Evolutionary conservation across 2,797 vertebrate genomes (phyloP).

Genomic region (Liasis olivaceus): DNA sequence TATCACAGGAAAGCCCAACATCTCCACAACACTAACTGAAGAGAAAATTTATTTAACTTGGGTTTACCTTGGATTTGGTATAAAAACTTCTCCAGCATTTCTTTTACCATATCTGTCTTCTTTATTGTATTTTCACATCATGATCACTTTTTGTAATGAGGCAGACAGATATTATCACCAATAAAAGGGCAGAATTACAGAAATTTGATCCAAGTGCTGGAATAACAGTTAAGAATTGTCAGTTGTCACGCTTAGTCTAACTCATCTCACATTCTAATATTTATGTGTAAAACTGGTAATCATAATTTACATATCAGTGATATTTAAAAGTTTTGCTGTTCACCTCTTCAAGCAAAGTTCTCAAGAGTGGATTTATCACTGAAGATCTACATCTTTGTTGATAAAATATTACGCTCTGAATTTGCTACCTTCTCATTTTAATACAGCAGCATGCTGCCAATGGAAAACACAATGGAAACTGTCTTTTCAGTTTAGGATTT

Average conservation of each 20-base stretch:
- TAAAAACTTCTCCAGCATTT: not conserved
- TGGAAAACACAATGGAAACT: conserved; percentile 7
- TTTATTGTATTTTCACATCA: not conserved
- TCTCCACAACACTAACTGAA: no score
- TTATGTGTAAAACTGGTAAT: conserved; percentile 45
- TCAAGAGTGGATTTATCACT: conserved; percentile 38
- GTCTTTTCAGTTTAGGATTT: conserved; percentile 27
- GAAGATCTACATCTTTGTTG: conserved; percentile 11
- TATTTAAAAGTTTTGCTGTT: conserved; percentile 37
- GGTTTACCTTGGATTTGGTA: not conserved
- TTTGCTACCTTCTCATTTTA: conserved; percentile 43
- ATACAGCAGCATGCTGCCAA: conserved; percentile 21
- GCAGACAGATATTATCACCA: not conserved
- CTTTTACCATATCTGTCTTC: not conserved
- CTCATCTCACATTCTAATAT: conserved; percentile 23
- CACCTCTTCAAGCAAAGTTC: not conserved
- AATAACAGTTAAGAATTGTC: not conserved
- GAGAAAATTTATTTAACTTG: not conserved
- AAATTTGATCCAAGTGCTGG: not conserved
- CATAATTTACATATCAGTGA: conserved; percentile 45
- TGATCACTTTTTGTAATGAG: not conserved
- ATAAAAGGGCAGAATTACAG: not conserved
- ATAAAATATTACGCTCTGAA: conserved; percentile 28
- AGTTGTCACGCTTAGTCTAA: not conserved
- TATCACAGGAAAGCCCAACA: not conserved